Evolutionary conservation across 2,113 vertebrate species (phyloP), one percentile per base, ranked within the genome.

Genomic region (Solea solea): DNA sequence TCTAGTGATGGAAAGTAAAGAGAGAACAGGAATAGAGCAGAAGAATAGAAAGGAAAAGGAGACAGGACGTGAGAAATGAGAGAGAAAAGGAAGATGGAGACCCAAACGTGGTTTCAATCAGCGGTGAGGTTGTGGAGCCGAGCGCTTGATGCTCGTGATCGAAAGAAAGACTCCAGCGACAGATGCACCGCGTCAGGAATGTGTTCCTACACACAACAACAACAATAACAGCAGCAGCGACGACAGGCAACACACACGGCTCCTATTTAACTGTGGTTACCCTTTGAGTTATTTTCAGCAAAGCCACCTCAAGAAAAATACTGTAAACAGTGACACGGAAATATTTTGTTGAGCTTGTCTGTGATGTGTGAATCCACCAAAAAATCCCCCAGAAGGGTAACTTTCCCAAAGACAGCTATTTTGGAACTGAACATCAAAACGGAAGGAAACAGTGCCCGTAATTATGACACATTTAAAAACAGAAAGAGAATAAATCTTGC

Each of bases 51-150:
- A 44, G 65, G 21, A 70, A 51, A 21, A 0, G 3, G 45, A 39
- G 50, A 28, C 13, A 50, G 49, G 68, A 40, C 8, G 42, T 46
- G 41, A 56, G 14, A 56, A 10, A 9, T 45, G 21, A 41, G 40
- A 54, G 39, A 49, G 27, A 25, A 27, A 64, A 78, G 64, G 45
- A 28, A 65, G 61, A 57, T 69, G 84, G 14, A 46, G 72, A 81
- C 21, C 4, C 12, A 88, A 91, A 90, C 62, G 41, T 93, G 92
- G 81, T 92, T 93, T 81, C 64, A 91, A 91, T 87, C 81, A 76
- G 75, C 1, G 7, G 71, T 59, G 74, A 87, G 82, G 82, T 80
- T 61, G 56, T 77, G 82, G 73, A 69, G 75, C 74, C 55, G 51
- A 81, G 86, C 81, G 81, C 82, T 85, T 80, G 71, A 90, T 80